Evolutionary conservation across 2,888 invertebrate species (phyloP).

Genomic region (Lamellibrachia columna): DNA sequence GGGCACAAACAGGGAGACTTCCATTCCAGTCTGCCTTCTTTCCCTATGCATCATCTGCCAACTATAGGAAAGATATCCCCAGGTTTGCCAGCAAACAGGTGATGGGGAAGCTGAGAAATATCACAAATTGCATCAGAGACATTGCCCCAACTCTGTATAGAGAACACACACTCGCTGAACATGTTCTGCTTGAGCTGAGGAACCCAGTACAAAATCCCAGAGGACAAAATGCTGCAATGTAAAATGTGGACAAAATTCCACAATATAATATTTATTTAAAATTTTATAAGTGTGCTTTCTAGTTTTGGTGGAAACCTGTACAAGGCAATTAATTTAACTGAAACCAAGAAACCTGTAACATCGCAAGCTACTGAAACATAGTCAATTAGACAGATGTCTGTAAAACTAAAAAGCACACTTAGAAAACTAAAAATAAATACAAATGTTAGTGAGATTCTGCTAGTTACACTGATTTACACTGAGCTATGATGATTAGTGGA

Average conservation of each 20-base stretch:
- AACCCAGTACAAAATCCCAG: too few species aligned
- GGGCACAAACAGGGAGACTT: neutral
- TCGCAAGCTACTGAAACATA: too few species aligned
- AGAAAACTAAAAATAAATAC: neutral
- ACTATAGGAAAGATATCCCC: neutral
- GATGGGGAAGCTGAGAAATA: neutral
- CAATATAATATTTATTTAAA: too few species aligned
- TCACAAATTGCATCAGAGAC: neutral
- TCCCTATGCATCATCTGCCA: neutral
- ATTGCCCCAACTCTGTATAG: neutral
- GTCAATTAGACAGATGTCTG: too few species aligned
- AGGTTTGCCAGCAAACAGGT: neutral
- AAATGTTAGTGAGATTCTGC: neutral
- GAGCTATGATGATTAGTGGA: neutral
- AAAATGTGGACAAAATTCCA: too few species aligned
- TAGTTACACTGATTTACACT: neutral
- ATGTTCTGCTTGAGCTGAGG: too few species aligned
- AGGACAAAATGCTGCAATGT: too few species aligned
- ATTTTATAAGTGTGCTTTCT: too few species aligned
- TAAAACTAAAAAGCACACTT: too few species aligned
- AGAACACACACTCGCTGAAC: neutral
- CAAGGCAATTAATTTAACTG: too few species aligned
- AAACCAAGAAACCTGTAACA: too few species aligned
- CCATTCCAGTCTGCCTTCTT: neutral
- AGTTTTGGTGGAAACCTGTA: too few species aligned